phyloP scores from a whole-genome alignment of 2,888 invertebrate species.

The Netelia inedita region DNA sequence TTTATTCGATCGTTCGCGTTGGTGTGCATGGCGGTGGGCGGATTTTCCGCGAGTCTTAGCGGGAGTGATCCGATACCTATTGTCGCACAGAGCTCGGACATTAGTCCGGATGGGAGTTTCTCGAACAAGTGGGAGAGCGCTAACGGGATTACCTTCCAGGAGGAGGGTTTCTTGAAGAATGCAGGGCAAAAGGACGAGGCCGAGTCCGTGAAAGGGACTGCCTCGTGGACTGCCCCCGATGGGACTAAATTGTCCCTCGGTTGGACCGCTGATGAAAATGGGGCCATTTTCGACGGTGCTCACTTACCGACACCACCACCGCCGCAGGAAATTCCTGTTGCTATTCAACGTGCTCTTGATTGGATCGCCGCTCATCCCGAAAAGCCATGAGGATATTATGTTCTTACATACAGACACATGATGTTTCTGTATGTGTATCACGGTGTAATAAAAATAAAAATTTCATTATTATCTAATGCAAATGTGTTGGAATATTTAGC shows the following conservation, averaged over 20 bases:
- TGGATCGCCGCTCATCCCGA: conserved; percentile 70
- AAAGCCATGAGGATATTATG: conserved; percentile 18
- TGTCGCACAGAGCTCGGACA: conserved; percentile 76
- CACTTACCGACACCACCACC: conserved; percentile 69
- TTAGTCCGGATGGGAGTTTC: conserved; percentile 78
- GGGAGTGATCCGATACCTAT: conserved; percentile 73
- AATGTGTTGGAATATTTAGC: conserved; percentile 7
- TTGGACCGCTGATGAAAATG: conserved; percentile 70
- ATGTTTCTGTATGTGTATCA: conserved; percentile 3
- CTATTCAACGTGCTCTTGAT: conserved; percentile 70
- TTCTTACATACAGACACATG: not conserved
- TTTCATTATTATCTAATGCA: not conserved
- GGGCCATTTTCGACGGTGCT: conserved; percentile 63
- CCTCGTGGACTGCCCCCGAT: conserved; percentile 69
- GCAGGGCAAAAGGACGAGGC: conserved; percentile 63
- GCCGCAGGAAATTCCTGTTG: conserved; percentile 71
- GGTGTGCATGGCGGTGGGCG: conserved; percentile 51
- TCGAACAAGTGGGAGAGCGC: conserved; percentile 77
- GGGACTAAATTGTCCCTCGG: conserved; percentile 61
- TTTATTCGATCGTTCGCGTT: conserved; percentile 42
- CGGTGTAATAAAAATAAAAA: conserved; percentile 37
- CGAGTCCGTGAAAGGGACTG: conserved; percentile 61
- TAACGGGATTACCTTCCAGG: conserved; percentile 72
- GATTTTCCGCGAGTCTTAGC: conserved; percentile 50
- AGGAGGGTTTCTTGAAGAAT: conserved; percentile 64